Base-by-base conservation (phyloP, 2,113 vertebrate genomes). In the Noturus placidus region DNA sequence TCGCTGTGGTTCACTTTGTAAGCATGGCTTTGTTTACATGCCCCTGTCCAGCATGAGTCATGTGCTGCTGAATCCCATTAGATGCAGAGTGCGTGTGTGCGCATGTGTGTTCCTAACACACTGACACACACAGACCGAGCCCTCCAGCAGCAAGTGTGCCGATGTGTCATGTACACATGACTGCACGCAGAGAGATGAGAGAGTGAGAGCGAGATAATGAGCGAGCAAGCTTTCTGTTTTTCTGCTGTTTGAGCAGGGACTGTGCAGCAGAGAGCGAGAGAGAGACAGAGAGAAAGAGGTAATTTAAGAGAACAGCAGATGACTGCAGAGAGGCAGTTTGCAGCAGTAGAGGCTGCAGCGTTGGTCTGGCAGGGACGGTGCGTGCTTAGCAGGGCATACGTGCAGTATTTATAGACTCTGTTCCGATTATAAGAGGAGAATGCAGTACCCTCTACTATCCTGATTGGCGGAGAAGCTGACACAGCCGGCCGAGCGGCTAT, bases 401-500 rank as follows among this genome's bases (percentile, higher is more conserved):
- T 5, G 11, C 46, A 79, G 61, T 77, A 52, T 84, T 84, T 78
- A 67, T 65, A 78, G 83, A 54, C 86, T 81, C 35, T 22, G 74
- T 76, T 79, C 81, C 46, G 87, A 77, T 85, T 82, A 72, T 65
- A 80, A 61, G n/a, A 50, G 70, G 83, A 90, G 84, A 87, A 67
- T 74, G 87, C 82, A n/a, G 87, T 20, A 76, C 30, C 50, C 33
- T 84, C 30, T 61, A 30, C 54, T 52, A 15, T 54, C 27, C 89
- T 76, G 79, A 91, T 86, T 92, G 89, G 91, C 83, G 91, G 92
- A 93, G 88, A 90, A 91, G 90, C 92, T 89, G 92, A 92, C 92
- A 90, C 93, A 91, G 91, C 91, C 90, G 93, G 92, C 86, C 87
- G 87, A 92, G 91, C 87, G 86, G 93, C 94, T 96, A 96, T 95